Evolutionary conservation across 2,888 invertebrate species (phyloP).

Genomic region (Epiblema foenella): DNA sequence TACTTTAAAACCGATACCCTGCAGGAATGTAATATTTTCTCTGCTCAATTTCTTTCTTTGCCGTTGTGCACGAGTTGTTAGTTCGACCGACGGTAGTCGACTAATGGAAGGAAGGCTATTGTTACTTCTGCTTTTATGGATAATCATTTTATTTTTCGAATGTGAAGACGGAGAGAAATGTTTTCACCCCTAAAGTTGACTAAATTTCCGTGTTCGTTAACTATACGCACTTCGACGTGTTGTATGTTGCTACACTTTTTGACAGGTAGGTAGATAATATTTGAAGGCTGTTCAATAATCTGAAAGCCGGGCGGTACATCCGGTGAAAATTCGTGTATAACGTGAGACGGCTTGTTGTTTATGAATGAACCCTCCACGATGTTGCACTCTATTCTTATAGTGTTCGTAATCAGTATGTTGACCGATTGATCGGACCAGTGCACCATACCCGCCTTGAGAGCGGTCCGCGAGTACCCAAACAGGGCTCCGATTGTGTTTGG

Average conservation of each 20-base stretch:
- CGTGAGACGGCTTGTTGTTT: too few species aligned
- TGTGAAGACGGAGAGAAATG: slow-evolving; percentile 13
- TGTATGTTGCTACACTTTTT: too few species aligned
- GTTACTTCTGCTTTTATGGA: slow-evolving; percentile 12
- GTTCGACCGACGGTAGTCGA: neutral
- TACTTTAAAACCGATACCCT: slow-evolving; percentile 31
- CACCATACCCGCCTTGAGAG: neutral
- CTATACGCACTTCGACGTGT: slow-evolving; percentile 3
- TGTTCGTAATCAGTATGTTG: slow-evolving; percentile 30
- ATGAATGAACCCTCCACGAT: too few species aligned
- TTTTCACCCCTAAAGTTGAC: slow-evolving; percentile 19
- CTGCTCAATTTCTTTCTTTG: neutral
- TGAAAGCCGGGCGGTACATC: too few species aligned
- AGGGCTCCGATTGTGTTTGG: neutral
- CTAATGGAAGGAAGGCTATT: neutral
- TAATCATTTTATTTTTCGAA: slow-evolving; percentile 30
- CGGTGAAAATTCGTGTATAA: too few species aligned
- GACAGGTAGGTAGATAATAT: too few species aligned
- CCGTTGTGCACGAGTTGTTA: neutral
- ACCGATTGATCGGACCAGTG: slow-evolving; percentile 8
- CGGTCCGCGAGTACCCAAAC: neutral
- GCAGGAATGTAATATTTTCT: slow-evolving; percentile 19
- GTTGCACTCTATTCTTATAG: too few species aligned
- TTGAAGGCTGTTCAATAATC: too few species aligned
- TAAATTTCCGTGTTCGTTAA: neutral